phyloP scores from a whole-genome alignment of 2,113 vertebrate species.

The Dromiciops gliroides region DNA sequence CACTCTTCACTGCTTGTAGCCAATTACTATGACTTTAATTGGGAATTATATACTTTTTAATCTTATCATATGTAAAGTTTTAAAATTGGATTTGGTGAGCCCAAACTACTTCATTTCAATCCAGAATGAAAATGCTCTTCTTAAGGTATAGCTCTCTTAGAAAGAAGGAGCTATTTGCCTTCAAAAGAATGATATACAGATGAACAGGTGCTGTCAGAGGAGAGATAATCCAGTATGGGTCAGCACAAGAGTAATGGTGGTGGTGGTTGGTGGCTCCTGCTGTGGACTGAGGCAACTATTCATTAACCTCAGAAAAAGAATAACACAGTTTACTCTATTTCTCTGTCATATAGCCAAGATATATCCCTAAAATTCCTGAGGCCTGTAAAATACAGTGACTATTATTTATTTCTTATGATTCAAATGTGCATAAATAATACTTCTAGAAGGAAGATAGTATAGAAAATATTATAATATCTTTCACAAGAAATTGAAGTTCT shows the following conservation, averaged over 20 bases:
- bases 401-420: background rate
- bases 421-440: background rate
- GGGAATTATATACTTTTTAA: background rate
- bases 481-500: background rate
- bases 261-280: background rate
- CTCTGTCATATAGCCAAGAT: background rate
- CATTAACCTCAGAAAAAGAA: background rate
- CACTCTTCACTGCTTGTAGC: background rate
- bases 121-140: background rate
- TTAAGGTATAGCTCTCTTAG: background rate
- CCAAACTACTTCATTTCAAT: background rate
- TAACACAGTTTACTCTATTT: background rate
- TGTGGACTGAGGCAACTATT: background rate
- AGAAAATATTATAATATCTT: background rate
- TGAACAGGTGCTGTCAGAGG: background rate
- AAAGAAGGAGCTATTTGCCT: background rate
- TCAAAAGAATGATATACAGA: background rate
- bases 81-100: background rate
- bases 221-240: background rate
- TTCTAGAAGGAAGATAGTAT: background rate
- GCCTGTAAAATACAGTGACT: background rate
- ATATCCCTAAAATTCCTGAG: background rate
- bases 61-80: background rate
- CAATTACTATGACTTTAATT: background rate
- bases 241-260: background rate